Evolutionary conservation across 2,113 vertebrate genomes (phyloP).

Genomic region (Notarius lentiginosus): DNA sequence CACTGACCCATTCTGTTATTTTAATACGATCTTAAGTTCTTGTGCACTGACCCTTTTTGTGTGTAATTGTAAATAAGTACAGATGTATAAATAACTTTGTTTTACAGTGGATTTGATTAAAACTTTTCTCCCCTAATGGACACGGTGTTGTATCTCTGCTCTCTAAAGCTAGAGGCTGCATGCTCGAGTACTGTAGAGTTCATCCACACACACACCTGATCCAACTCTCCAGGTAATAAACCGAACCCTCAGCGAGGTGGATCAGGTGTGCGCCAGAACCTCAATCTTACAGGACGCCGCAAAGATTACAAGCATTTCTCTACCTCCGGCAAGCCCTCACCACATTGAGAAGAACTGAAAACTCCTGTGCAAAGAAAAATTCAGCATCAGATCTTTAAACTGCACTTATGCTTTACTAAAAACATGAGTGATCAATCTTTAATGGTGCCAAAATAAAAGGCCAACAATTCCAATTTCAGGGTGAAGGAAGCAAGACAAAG

Average conservation of each 20-base stretch:
- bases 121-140: background rate
- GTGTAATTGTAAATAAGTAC: conserved; percentile 26
- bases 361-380: conserved; percentile 25
- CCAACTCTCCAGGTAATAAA: background rate
- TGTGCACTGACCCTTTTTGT: background rate
- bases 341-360: background rate
- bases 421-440: conserved; percentile 72
- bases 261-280: background rate
- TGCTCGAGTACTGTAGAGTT: background rate
- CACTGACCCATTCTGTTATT: background rate
- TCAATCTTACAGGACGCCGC: no score
- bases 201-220: background rate
- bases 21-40: conserved; percentile 21
- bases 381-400: conserved; percentile 64
- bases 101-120: conserved; percentile 39
- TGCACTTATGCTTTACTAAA: conserved; percentile 74
- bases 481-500: conserved; percentile 46
- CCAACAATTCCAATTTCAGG: conserved; percentile 57
- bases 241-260: no score
- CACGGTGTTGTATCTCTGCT: background rate
- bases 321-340: no score
- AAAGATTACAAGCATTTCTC: background rate
- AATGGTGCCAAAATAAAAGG: conserved; percentile 67
- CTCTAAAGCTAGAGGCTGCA: background rate
- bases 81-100: background rate